Conservation (phyloP, 2,888 invertebrate species). For the Dasysyrphus tricinctus region DNA sequence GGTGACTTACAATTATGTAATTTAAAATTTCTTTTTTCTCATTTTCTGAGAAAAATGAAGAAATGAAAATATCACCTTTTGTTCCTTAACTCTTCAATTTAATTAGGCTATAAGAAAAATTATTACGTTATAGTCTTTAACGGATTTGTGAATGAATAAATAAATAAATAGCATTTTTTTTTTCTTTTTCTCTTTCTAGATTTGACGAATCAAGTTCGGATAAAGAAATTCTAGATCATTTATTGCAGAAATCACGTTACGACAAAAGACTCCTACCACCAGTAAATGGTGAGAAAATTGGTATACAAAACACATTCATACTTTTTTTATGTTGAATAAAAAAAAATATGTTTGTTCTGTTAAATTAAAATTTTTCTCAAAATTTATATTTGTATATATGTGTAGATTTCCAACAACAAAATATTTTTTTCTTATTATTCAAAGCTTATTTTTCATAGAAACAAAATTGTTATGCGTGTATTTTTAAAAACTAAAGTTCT, state of each 20-base stretch:
- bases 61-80: no score
- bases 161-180: background rate
- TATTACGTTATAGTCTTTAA: no score
- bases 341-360: constrained; percentile 38
- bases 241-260: constrained; percentile 93
- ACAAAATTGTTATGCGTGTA: background rate
- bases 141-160: no score
- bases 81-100: no score
- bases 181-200: constrained; percentile 84
- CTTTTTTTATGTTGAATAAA: constrained; percentile 16
- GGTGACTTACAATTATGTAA: no score
- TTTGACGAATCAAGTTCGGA: constrained; percentile 96
- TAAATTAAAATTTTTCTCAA: background rate
- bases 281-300: constrained; percentile 89
- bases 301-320: constrained; percentile 50
- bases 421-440: no score
- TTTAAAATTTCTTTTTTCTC: no score
- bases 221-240: constrained; percentile 96
- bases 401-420: background rate
- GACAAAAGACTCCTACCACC: constrained; percentile 96
- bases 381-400: background rate
- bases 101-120: no score
- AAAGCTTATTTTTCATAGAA: no score
- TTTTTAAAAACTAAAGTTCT: background rate
- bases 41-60: no score